Conservation (phyloP, 2,888 invertebrate genomes). For the Celastrina argiolus region DNA sequence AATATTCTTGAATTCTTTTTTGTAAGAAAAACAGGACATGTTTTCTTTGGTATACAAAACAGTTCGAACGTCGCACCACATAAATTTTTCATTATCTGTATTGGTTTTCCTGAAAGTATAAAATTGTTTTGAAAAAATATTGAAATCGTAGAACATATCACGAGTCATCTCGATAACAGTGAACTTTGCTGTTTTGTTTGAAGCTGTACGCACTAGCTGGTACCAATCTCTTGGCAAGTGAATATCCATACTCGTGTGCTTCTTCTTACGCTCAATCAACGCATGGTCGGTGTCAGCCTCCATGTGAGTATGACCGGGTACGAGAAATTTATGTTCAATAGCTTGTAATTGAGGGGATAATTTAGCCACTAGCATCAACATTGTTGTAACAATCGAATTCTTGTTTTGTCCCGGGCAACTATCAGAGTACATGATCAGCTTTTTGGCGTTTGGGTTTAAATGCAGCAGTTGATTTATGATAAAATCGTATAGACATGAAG, state of each 20-base stretch:
- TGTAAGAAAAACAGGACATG: conserved; percentile 23
- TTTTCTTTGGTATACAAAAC: conserved; percentile 24
- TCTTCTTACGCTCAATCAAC: conserved; percentile 31
- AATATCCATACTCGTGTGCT: conserved; percentile 31
- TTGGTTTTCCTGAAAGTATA: conserved; percentile 15
- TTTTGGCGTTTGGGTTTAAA: conserved; percentile 2
- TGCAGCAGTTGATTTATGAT: conserved; percentile 22
- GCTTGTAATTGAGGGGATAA: conserved; percentile 18
- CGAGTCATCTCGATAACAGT: conserved; percentile 32
- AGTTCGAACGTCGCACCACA: conserved; percentile 26
- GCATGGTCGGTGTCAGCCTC: conserved; percentile 34
- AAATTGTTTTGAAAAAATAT: conserved; percentile 31
- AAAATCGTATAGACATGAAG: conserved; percentile 35
- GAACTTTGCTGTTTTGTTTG: conserved; percentile 32
- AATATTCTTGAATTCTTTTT: not conserved
- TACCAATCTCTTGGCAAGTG: conserved; percentile 36
- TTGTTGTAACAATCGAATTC: not conserved
- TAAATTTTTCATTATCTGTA: conserved; percentile 31
- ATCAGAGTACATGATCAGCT: not conserved
- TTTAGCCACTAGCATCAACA: conserved; percentile 21
- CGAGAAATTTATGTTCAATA: conserved; percentile 36
- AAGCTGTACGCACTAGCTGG: conserved; percentile 34
- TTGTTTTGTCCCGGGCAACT: no score
- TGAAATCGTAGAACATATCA: conserved; percentile 31
- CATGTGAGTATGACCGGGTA: conserved; percentile 29